phyloP scores from a whole-genome alignment of 2,113 vertebrate genomes.

The Cisticola juncidis region DNA sequence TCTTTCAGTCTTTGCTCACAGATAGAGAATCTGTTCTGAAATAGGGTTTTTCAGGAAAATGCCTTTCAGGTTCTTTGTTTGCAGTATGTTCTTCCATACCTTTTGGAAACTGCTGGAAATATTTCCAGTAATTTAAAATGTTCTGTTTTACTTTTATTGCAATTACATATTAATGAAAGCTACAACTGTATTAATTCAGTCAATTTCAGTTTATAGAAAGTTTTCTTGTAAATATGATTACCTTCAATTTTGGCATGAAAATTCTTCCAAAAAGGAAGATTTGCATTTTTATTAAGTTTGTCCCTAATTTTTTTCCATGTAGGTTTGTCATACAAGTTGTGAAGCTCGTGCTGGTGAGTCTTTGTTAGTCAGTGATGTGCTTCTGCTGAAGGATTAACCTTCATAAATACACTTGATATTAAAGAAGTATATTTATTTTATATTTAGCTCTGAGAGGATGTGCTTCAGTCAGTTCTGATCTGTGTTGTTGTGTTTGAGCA shows the following conservation, averaged over 20 bases:
- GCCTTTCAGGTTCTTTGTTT: background rate
- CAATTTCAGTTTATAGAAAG: background rate
- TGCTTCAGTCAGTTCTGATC: background rate
- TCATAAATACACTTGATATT: background rate
- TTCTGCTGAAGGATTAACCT: background rate
- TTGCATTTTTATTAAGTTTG: background rate
- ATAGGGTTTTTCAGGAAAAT: background rate
- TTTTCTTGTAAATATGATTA: background rate
- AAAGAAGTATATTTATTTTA: background rate
- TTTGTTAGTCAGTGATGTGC: background rate
- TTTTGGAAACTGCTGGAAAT: background rate
- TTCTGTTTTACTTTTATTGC: background rate
- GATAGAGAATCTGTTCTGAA: background rate
- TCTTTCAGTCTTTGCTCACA: background rate
- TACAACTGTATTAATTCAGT: background rate
- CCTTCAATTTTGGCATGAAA: background rate
- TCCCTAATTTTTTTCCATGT: background rate
- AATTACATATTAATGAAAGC: background rate
- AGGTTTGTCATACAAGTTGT: background rate
- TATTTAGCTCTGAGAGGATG: background rate
- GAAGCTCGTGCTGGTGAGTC: background rate
- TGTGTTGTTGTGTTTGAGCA: background rate
- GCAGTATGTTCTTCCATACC: background rate
- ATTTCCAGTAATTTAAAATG: background rate
- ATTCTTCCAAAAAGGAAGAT: background rate